Evolutionary conservation across 2,888 invertebrate genomes (phyloP), one percentile per base, ranked within the genome.

Genomic region (Lasioglossum marginatum): DNA sequence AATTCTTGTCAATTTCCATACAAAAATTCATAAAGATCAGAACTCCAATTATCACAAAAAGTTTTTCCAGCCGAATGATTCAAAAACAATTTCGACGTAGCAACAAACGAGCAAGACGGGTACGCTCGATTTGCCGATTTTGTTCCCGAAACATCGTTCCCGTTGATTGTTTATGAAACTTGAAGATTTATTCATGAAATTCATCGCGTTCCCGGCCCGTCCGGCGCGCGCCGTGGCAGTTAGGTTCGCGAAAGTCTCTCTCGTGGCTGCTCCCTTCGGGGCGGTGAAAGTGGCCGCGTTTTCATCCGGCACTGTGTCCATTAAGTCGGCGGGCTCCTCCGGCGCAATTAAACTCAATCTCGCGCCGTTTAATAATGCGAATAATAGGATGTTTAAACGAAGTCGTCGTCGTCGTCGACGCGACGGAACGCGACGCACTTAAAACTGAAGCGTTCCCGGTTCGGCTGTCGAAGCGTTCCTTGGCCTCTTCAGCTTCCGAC

Each of bases 271-370:
- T 57, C 57, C 34, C 16, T 63, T 68, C 19, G 31, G 72, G 43
- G 40, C 16, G 52, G 23, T 43, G 34, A 82, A 80, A 79, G 82
- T 57, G 82, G 77, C 45, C 31, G 63, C 45, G 63, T 63, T 77
- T 45, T 66, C 45, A 19, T 76, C 68, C 60, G 77, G 48, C 60
- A 70, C 52, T 57, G 37, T 63, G 82, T 83, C 81, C 82, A 83
- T 83, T 83, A 83, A 75, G 81, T 68, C 60, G 63, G 60, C 71
- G 16, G 45, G 63, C 60, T 74, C 23, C 81, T 76, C 66, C 40
- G 63, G 52, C 57, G 85, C 81, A 79, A 86, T 85, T 86, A 85
- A 81, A 86, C 73, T 79, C 74, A 81, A 86, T 78, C 86, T 84
- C 77, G 75, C 73, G 81, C n/a, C 81, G 63, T 71, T 84, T 81